phyloP scores from a whole-genome alignment of 2,113 vertebrate genomes.

The Kryptolebias marmoratus region DNA sequence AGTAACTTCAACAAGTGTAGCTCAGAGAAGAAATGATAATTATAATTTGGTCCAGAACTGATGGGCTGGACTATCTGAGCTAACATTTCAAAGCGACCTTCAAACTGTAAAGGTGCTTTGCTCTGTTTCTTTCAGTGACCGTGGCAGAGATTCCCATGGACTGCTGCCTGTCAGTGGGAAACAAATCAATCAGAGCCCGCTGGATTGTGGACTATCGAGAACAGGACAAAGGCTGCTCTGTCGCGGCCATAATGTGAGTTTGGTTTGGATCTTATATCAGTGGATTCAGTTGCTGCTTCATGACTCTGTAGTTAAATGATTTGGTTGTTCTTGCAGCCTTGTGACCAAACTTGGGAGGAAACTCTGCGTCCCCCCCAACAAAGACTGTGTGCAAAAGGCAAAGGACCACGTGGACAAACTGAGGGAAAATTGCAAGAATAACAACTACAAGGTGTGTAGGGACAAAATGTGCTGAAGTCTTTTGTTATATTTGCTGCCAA shows the following conservation, averaged over 20 bases:
- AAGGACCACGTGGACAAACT: neutral
- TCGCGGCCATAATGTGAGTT: slow-evolving; percentile 58
- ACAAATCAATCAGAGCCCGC: fast-evolving
- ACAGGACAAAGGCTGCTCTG: slow-evolving; percentile 34
- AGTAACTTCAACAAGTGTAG: too few species aligned
- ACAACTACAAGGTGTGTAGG: slow-evolving; percentile 7
- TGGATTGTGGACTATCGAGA: fast-evolving
- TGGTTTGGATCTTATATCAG: too few species aligned
- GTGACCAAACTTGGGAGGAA: neutral
- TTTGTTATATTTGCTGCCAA: too few species aligned
- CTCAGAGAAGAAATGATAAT: too few species aligned
- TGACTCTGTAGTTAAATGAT: neutral
- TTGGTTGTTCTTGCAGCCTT: slow-evolving; percentile 41
- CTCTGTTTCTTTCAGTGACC: slow-evolving; percentile 17
- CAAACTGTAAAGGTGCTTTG: neutral
- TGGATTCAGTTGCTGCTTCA: too few species aligned
- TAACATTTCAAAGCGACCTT: too few species aligned
- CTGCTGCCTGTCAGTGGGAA: slow-evolving; percentile 37
- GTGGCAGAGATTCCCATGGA: slow-evolving; percentile 14
- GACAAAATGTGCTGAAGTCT: too few species aligned
- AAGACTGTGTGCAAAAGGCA: neutral
- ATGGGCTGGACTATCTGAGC: too few species aligned
- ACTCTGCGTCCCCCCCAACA: slow-evolving; percentile 1
- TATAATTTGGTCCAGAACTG: too few species aligned
- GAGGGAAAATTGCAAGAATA: neutral